Conservation (phyloP, 2,797 vertebrate species). For the Enteromius radiatus region DNA sequence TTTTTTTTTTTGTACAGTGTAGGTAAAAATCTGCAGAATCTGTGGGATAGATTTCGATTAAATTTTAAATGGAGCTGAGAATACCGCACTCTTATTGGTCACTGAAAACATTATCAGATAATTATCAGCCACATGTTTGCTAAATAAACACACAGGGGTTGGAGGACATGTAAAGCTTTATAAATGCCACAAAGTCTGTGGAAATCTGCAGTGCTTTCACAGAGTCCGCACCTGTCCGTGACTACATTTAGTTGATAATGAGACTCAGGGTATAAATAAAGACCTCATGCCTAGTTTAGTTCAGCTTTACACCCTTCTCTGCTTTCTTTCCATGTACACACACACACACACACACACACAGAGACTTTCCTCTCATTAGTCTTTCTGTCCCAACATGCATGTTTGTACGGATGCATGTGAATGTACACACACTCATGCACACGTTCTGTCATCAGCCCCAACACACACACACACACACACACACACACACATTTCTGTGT, state of each 20-base stretch:
- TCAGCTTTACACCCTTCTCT: slow-evolving; percentile 26
- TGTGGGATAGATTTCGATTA: neutral
- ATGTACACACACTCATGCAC: slow-evolving; percentile 25
- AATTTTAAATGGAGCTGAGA: neutral
- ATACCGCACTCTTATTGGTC: neutral
- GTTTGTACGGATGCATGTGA: slow-evolving; percentile 23
- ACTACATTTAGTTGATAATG: slow-evolving; percentile 33
- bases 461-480: slow-evolving; percentile 14
- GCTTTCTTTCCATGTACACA: slow-evolving; percentile 22
- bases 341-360: slow-evolving; percentile 1
- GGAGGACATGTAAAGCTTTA: neutral
- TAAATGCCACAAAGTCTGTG: neutral
- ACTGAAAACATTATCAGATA: neutral
- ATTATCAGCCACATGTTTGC: neutral
- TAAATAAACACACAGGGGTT: neutral
- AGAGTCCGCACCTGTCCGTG: neutral
- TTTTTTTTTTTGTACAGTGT: neutral
- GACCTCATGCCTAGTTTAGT: neutral
- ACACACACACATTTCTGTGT: slow-evolving; percentile 42
- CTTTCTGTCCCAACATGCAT: slow-evolving; percentile 44
- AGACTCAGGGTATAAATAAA: slow-evolving; percentile 15
- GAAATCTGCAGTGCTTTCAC: slow-evolving; percentile 4
- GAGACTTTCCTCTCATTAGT: slow-evolving; percentile 30
- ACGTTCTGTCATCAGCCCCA: slow-evolving; percentile 14
- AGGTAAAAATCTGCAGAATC: neutral